Percentiles rank a stretch among this genome's conserved stretches.
Conservation (phyloP, 2,113 vertebrate species). For the Vanacampus margaritifer region DNA sequence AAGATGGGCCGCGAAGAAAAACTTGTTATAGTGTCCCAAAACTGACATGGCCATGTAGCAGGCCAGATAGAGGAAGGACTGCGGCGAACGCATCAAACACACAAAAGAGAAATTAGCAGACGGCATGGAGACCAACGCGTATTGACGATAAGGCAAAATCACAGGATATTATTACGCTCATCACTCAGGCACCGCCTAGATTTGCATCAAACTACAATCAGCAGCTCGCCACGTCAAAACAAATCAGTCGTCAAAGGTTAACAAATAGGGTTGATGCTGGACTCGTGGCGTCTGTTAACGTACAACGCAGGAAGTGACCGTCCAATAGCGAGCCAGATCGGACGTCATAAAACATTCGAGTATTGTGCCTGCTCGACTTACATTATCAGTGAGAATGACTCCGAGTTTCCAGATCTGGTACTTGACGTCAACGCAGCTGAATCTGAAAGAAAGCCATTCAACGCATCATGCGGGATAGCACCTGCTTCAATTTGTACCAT, state of each 20-base stretch:
- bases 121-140: constrained; percentile 35
- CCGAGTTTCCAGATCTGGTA: constrained; percentile 97
- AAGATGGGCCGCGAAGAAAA: constrained; percentile 69
- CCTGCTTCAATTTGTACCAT: background rate
- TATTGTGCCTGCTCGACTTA: constrained; percentile 64
- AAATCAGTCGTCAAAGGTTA: constrained; percentile 30
- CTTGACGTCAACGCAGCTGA: constrained; percentile 86
- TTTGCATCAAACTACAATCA: constrained; percentile 22
- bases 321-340: background rate
- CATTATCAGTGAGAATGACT: constrained; percentile 92
- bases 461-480: background rate
- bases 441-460: constrained; percentile 61
- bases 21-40: constrained; percentile 70
- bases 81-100: constrained; percentile 21
- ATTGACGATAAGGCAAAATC: constrained; percentile 54
- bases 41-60: constrained; percentile 66
- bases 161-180: constrained; percentile 59
- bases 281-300: constrained; percentile 10
- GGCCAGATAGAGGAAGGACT: constrained; percentile 67
- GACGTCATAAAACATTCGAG: background rate
- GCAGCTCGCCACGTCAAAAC: constrained; percentile 16
- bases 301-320: constrained; percentile 5
- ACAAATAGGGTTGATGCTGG: constrained; percentile 1
- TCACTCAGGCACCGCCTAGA: constrained; percentile 12
- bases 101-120: constrained; percentile 34